Base-by-base conservation (phyloP, 2,888 invertebrate genomes). In the Caenorhabditis sp. region DNA sequence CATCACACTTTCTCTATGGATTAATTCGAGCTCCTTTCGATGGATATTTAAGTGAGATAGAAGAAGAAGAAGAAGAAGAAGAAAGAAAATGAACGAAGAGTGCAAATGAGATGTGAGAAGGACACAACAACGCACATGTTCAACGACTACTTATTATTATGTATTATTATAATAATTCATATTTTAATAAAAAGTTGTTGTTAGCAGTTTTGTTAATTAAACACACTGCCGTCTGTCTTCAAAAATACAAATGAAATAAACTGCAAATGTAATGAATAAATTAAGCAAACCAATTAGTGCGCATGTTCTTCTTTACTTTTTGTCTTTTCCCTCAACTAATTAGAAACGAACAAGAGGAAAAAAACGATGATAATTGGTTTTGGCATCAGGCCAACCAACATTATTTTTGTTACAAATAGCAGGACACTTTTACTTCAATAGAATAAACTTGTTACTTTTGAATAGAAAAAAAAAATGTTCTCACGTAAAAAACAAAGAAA, bases 311-410 rank as follows among this genome's bases (percentile, higher is more conserved):
- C 21, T 53, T 53, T 53, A 21, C 24, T 53, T 53, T 23, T 19
- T n/a, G 8, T 53, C n/a, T 53, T 53, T n/a, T 50, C 17, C 14
- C 50, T 4, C 5, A 50, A n/a, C n/a, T 23, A 53, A 53, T 53
- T 53, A 23, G 21, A 53, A 23, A 21, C n/a, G 10, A n/a, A 53
- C 21, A 23, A 53, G 8, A 19, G 23, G 21, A 4, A 53, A 53
- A 53, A 53, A 23, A 53, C 21, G 53, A 53, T 43, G 43, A 43
- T 31, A 31, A 31, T 43, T 43, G 43, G 43, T 55, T 55, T 55
- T 51, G 51, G 51, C 51, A 21, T 51, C 3, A 4, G 3, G 43
- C 43, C 43, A 43, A 17, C 43, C 17, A 17, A 43, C 43, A 23
- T 51, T 49, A n/a, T 49, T 49, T 49, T n/a, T 4, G 49, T 10